These are phyloP conservation scores for Eurystomus gularis DNA, from an alignment of 2,113 vertebrate species.

Conservation along the genomic window DNA sequence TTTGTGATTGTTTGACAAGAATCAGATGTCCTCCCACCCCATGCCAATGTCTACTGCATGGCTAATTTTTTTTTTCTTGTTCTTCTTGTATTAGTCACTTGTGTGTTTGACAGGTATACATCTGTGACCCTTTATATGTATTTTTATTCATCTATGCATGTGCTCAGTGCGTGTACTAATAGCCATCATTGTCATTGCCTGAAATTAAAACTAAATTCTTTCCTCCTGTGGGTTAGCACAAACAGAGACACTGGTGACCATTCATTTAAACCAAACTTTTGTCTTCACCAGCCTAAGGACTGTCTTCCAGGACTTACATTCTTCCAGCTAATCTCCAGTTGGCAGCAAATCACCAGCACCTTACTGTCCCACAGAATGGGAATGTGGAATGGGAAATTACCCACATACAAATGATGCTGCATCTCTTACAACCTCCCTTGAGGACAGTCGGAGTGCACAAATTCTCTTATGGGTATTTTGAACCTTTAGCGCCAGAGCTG, in stretches of 20 bases:
- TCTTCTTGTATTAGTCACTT: background rate
- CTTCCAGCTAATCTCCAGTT: background rate
- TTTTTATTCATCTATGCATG: constrained; percentile 9
- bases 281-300: background rate
- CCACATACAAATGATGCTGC: background rate
- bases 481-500: background rate
- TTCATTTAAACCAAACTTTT: background rate
- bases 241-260: background rate
- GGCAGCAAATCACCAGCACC: background rate
- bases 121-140: background rate
- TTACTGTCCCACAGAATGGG: background rate
- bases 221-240: background rate
- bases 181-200: background rate
- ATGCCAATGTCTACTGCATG: background rate
- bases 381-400: background rate
- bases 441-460: background rate
- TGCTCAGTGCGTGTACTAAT: background rate
- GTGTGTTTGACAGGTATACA: background rate
- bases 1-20: constrained; percentile 22
- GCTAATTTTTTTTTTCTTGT: background rate
- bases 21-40: background rate
- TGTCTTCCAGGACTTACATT: background rate
- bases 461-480: background rate
- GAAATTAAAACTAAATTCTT: constrained; percentile 2
- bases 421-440: background rate